Base-by-base conservation (phyloP, 2,888 invertebrate species). In the Lepidocyrtoides sp. region DNA sequence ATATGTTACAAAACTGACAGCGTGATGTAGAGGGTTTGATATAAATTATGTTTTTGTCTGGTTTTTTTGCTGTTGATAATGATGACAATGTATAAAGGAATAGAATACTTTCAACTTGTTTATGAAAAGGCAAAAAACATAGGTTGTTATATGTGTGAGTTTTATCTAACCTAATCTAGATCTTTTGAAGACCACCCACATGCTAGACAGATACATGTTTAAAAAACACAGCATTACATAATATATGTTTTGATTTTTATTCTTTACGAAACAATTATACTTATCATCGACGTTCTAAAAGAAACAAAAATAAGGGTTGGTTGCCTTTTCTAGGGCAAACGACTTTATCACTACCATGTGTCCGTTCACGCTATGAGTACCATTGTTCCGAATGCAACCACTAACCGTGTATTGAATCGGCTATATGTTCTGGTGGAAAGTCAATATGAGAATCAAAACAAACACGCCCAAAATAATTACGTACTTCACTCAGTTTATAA, bases 171-270 rank as follows among this genome's bases (percentile, higher is more conserved):
- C 29, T 81, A 81, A 81, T 81, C 81, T 81, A 32, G 48, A 79
- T 81, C 57, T 32, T 81, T 32, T 81, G 29, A 44, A 66, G 83
- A 83, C 83, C 83, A 83, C 83, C 63, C 83, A 83, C 82, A 60
- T 5, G 17, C 10, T n/a, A 20, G 44, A 20, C 72, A 72, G 41
- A 14, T 72, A 72, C 41, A 20, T 2, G 20, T 41, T 23, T 72
- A 2, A 41, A 36, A 41, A 44, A 72, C 5, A n/a, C n/a, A 17
- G n/a, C 14, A 23, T 23, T 14, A 23, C 14, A 12, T 44, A 41
- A 23, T 44, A 23, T 20, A n/a, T n/a, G 44, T 44, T 72, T 72
- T 41, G 72, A 72, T 72, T 72, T 72, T 72, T 72, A 41, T 72
- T 41, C 44, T 44, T 44, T 66, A 66, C 32, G 60, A 23, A 54